Evolutionary conservation across 2,797 vertebrate species (phyloP), one percentile per base, ranked within the genome.

Genomic region (Petrocephalus sullivani): DNA sequence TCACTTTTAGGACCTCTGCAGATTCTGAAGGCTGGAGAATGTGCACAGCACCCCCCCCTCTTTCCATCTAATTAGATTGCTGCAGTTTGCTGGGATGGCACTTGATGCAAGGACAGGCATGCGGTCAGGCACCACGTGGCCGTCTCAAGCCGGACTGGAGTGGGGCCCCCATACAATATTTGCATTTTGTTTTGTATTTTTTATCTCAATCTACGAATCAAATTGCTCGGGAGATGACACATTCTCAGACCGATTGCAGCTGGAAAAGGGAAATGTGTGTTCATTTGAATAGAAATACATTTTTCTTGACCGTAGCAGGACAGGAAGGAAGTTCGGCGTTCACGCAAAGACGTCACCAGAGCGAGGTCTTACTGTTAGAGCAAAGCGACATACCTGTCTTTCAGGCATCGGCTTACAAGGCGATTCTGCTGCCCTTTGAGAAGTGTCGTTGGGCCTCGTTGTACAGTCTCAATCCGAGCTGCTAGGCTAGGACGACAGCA

Each of bases 11-110:
- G 57, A 54, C 84, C 82, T 23, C 46, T 71, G 78, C 53, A 9
- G 67, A 88, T 64, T 78, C 85, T 88, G 71, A 54, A 58, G n/a
- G 78, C 57, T 51, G 46, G 85, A 4, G 19, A 88, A 53, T 49
- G 21, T 46, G 56, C 21, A 51, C 54, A 37, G 56, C n/a, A 28
- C 10, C n/a, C 4, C 12, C 21, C 71, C 33, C 33, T 33, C 3
- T n/a, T 0, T 1, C 33, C 37, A 46, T 78, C 46, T 46, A 41
- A 23, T 19, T 23, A 61, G 49, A 71, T 56, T 4, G 51, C 16
- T 53, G 49, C 23, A 37, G 67, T 46, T 78, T 61, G 67, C 28
- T 57, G 71, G 87, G 21, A 87, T 60, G 1, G 16, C n/a, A 9
- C 33, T 49, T 12, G 37, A 28, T 61, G 12, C 54, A 61, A n/a